These are phyloP conservation scores for Branchinecta lindahli DNA, from an alignment of 1,140 invertebrate species.

Conservation along the genomic window DNA sequence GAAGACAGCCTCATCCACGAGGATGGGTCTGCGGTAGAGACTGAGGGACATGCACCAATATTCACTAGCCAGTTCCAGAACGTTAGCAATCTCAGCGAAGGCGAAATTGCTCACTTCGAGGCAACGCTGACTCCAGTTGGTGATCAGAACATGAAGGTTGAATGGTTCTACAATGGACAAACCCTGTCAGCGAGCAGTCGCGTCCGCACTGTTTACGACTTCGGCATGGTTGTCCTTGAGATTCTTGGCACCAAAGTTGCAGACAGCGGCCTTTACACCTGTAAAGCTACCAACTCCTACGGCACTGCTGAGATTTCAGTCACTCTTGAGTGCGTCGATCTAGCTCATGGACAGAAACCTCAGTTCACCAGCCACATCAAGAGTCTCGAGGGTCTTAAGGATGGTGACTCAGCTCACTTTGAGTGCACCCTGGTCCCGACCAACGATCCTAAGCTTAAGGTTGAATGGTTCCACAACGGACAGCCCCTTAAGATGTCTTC, in stretches of 20 bases:
- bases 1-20: conserved; percentile 54
- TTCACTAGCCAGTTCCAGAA: conserved; percentile 61
- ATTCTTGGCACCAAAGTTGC: conserved; percentile 74
- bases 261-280: conserved; percentile 73
- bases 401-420: conserved; percentile 80
- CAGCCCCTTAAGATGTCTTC: conserved; percentile 69
- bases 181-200: conserved; percentile 48
- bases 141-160: conserved; percentile 88
- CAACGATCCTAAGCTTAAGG: conserved; percentile 81
- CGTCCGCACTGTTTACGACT: conserved; percentile 76
- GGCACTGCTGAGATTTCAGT: conserved; percentile 71
- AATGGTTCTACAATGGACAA: conserved; percentile 94
- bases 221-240: conserved; percentile 87
- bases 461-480: conserved; percentile 92
- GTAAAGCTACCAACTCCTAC: conserved; percentile 72
- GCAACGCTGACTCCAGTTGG: conserved; percentile 80
- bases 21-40: conserved; percentile 45
- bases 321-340: conserved; percentile 63
- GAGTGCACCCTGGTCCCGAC: conserved; percentile 80
- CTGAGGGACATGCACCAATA: conserved; percentile 58
- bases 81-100: conserved; percentile 62
- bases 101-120: conserved; percentile 85
- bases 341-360: conserved; percentile 64
- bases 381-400: conserved; percentile 65
- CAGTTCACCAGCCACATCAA: conserved; percentile 69